These are phyloP conservation scores for Dicycla oo DNA, from an alignment of 2,888 invertebrate species.

Conservation along the genomic window DNA sequence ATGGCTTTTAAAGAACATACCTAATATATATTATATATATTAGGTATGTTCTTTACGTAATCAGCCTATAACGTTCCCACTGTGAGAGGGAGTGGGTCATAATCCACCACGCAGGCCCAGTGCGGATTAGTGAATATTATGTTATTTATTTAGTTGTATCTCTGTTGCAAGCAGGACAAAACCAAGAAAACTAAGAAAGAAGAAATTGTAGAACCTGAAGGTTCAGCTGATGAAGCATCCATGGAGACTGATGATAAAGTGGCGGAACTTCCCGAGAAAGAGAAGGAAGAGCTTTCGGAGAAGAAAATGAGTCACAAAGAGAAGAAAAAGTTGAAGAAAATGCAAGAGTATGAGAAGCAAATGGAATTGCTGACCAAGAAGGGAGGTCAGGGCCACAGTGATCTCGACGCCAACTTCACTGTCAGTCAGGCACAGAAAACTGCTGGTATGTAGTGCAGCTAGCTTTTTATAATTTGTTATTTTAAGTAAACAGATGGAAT, in stretches of 20 bases:
- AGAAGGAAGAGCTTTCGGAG: conserved; percentile 85
- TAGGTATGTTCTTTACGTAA: no score
- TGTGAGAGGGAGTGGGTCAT: no score
- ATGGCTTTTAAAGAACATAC: no score
- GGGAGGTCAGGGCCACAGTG: conserved; percentile 97
- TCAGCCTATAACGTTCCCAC: no score
- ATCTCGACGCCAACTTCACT: conserved; percentile 98
- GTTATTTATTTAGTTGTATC: background rate
- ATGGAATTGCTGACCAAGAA: conserved; percentile 96
- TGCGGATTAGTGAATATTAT: background rate
- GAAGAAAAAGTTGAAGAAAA: conserved; percentile 97
- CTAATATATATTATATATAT: no score
- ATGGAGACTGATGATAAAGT: conserved; percentile 76
- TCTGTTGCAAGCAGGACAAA: conserved; percentile 69
- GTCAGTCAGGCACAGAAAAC: conserved; percentile 96
- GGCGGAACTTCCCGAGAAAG: conserved; percentile 70
- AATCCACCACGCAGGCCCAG: no score
- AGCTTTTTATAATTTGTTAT: background rate
- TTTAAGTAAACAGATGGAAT: background rate
- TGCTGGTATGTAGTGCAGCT: conserved; percentile 83
- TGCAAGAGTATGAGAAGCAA: conserved; percentile 96
- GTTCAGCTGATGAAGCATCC: conserved; percentile 71
- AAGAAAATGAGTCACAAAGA: conserved; percentile 97
- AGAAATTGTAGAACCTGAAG: conserved; percentile 67
- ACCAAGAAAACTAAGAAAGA: conserved; percentile 72